phyloP scores from a whole-genome alignment of 2,888 invertebrate genomes.

The Saturnia japonica region DNA sequence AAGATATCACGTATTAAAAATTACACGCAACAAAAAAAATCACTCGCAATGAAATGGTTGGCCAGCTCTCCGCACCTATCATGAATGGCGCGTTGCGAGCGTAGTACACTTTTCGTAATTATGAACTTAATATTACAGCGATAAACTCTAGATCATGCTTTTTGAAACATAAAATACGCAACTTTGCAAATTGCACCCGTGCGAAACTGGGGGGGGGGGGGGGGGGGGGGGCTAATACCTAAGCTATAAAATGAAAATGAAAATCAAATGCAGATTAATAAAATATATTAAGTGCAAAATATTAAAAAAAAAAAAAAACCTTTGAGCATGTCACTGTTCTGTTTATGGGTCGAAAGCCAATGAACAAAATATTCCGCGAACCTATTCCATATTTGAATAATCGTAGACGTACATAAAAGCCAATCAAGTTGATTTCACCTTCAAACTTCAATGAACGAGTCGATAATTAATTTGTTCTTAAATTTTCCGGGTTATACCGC shows the following conservation, averaged over 20 bases:
- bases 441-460: conserved; percentile 24
- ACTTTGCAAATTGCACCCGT: no score
- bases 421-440: conserved; percentile 23
- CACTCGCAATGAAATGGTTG: no score
- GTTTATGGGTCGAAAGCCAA: neutral
- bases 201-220: no score
- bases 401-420: conserved; percentile 21
- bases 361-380: neutral
- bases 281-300: neutral
- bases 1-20: no score
- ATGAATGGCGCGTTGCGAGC: no score
- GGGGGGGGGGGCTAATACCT: no score
- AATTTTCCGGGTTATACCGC: conserved; percentile 51
- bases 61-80: no score
- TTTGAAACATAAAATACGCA: no score
- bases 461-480: conserved; percentile 47
- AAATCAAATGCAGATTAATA: neutral
- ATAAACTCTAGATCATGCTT: no score
- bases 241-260: neutral
- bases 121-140: no score
- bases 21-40: no score
- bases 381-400: neutral
- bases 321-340: neutral
- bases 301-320: neutral
- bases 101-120: no score